Evolutionary conservation across 2,113 vertebrate genomes (phyloP), one percentile per base, ranked within the genome.

Genomic region (Callithrix jacchus): DNA sequence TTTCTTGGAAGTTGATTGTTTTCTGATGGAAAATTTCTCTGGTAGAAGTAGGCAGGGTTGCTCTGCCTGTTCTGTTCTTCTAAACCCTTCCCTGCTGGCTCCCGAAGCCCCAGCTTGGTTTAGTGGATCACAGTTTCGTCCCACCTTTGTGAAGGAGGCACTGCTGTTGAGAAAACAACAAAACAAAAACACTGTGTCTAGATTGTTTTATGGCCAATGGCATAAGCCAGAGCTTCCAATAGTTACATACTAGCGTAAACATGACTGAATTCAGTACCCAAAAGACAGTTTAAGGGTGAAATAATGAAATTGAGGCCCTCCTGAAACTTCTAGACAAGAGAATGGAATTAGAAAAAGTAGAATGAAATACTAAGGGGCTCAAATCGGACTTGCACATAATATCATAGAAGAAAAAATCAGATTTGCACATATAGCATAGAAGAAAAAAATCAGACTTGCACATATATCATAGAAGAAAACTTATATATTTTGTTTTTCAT

Each of bases 401-500:
- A 35, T n/a, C 27, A 64, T 56, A 77, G 79, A 80, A 93, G 52
- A 30, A 56, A 66, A 93, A 76, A 52, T 52, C 16, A 0, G 52
- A 52, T 16, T 52, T 52, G 52, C 52, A 52, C 52, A 17, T 52
- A 52, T 52, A 14, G 13, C 47, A 49, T 49, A 49, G 13, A 49
- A 49, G 49, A 52, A 52, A 52, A 92, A 92, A 35, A 68, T 49
- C 82, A 40, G 21, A 9, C 25, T 83, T 66, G 91, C 74, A 52
- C 4, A 3, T 87, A 2, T 30, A 37, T n/a, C 32, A 64, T 64
- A 64, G 79, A 80, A 93, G 52, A 23, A 56, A 66, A 91, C 76
- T 89, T 66, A 73, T 6, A n/a, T 84, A n/a, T 84, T 86, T 2
- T 12, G 17, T 83, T 87, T 97, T 94, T 96, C 23, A 94, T 40